These are phyloP conservation scores for Montipora cactus DNA, from an alignment of 64 coral and sea anemone species.

Conservation along the genomic window DNA sequence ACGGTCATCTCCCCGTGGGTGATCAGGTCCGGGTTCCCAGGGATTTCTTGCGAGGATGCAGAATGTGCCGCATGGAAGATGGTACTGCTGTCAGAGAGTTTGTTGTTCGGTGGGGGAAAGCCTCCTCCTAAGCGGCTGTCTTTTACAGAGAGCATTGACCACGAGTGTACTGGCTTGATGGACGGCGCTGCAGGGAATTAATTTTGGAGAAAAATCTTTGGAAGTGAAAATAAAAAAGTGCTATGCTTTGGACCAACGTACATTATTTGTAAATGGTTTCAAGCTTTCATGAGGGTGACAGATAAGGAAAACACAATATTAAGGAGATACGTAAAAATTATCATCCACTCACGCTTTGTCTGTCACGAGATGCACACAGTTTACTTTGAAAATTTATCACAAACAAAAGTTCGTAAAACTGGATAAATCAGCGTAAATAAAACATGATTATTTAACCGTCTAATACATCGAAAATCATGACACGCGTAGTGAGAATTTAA, in stretches of 20 bases:
- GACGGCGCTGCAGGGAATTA: constrained; percentile 21
- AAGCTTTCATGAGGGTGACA: no score
- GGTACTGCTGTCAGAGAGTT: constrained; percentile 17
- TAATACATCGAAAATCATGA: neutral
- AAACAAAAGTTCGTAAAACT: no score
- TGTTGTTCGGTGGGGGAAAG: neutral
- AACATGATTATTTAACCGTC: no score
- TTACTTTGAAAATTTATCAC: no score
- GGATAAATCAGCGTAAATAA: no score
- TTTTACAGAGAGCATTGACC: constrained; percentile 64
- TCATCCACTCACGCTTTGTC: no score
- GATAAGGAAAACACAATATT: no score
- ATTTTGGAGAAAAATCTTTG: neutral
- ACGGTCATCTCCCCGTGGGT: constrained; percentile 46
- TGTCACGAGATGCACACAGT: no score
- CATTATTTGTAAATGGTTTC: no score
- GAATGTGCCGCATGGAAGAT: constrained; percentile 15
- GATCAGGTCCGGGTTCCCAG: constrained; percentile 48
- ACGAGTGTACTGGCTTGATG: constrained; percentile 71
- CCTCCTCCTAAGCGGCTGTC: neutral
- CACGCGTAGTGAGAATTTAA: neutral
- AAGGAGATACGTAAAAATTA: no score
- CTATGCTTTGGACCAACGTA: neutral
- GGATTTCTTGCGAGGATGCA: constrained; percentile 27
- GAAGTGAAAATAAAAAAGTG: neutral